Evolutionary conservation across 2,888 invertebrate species (phyloP), one percentile per base, ranked within the genome.

Genomic region (Aromia moschata): DNA sequence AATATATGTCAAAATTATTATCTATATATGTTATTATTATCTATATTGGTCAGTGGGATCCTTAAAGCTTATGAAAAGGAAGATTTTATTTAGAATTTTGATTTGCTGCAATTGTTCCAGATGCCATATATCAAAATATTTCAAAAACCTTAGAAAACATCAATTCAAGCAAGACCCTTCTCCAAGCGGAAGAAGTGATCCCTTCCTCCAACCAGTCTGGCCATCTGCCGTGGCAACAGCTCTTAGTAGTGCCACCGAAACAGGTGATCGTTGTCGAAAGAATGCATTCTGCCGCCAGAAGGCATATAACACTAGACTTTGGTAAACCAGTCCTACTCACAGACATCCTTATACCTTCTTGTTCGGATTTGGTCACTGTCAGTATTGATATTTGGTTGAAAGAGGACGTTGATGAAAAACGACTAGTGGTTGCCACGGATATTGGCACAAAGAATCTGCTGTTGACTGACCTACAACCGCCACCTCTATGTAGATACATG

Each of bases 231-330:
- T 74, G 74, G 73, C 72, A 65, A 71, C 78, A 60, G 74, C 83
- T 93, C 49, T 83, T 95, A 67, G 86, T 91, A 59, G 86, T 90
- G 61, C 91, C 93, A 41, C 91, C 94, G 17, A 92, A 93, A 66
- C 93, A 94, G 62, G 83, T 91, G 69, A 85, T 96, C 60, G 91
- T 96, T 12, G 93, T 96, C 40, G 96, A 96, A 77, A 84, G 95
- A 57, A 94, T 96, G 92, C 94, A 95, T 81, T 94, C 95, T 0
- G 94, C 96, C 53, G 96, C 95, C 0, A 84, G 96, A n/a, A 86
- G 96, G 56, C 95, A 92, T 82, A 94, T 96, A 56, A 92, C 94
- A 9, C 83, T 97, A 30, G 96, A 97, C 82, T 95, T 97, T 79
- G 95, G 96, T 2, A 89, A 92, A 68, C 89, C 92, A 0, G 85